Conservation (phyloP, 2,113 vertebrate genomes). For the Echinops telfairi region DNA sequence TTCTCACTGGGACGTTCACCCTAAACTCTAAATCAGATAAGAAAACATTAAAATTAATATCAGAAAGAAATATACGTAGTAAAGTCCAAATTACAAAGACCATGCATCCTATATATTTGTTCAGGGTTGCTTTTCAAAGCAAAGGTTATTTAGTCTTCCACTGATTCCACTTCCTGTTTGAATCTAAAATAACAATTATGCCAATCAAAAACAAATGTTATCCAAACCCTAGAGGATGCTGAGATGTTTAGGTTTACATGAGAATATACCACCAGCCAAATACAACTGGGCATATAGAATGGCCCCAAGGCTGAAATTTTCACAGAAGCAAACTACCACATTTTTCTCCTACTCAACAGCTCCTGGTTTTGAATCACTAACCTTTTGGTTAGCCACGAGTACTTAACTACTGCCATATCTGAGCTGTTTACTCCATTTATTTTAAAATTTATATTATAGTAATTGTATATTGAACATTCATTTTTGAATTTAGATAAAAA, state of each 20-base stretch:
- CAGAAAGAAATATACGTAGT: not conserved
- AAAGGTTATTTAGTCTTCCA: not conserved
- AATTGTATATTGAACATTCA: not conserved
- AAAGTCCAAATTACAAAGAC: conserved; percentile 8
- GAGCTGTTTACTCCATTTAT: not conserved
- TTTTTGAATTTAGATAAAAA: not conserved
- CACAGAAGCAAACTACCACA: not conserved
- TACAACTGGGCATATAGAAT: not conserved
- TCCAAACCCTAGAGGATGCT: not conserved
- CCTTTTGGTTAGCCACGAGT: not conserved
- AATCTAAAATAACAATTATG: not conserved
- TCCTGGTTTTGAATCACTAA: not conserved
- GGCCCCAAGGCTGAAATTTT: not conserved
- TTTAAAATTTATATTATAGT: not conserved
- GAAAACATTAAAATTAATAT: not conserved
- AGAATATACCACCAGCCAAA: not conserved
- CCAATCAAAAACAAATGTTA: conserved; percentile 55
- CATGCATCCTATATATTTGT: not conserved
- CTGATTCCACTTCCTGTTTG: not conserved
- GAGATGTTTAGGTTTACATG: too few relatives aligned
- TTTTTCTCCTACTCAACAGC: not conserved
- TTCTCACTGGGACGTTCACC: not conserved
- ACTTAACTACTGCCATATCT: not conserved
- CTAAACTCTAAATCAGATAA: not conserved
- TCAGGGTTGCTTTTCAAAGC: not conserved